A percentile compares a stretch with the other conserved stretches of the same genome.
Evolutionary conservation across 2,888 invertebrate species (phyloP).

Genomic region (Hypena proboscidalis): DNA sequence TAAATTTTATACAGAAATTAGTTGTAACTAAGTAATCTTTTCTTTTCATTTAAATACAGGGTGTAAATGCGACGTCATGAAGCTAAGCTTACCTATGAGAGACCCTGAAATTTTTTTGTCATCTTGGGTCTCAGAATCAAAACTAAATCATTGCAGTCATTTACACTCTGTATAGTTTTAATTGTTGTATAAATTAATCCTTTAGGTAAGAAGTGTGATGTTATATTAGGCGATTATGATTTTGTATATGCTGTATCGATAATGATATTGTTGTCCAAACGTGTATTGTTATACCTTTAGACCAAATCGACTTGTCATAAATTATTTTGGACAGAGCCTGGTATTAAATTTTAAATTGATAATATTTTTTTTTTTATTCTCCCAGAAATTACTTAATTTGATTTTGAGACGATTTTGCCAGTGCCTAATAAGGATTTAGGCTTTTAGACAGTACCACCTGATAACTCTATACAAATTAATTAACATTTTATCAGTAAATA

Average conservation of each 20-base stretch:
- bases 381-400: no score
- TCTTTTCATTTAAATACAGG: slow-evolving; percentile 36
- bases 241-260: slow-evolving; percentile 47
- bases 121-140: no score
- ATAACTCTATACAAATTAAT: no score
- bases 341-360: slow-evolving; percentile 64
- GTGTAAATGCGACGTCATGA: no score
- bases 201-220: slow-evolving; percentile 56
- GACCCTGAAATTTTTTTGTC: no score
- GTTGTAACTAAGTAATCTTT: slow-evolving; percentile 28
- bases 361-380: slow-evolving; percentile 35
- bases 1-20: slow-evolving; percentile 67
- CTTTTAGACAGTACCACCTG: no score
- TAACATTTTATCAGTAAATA: no score
- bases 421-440: no score
- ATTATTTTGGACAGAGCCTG: slow-evolving; percentile 63
- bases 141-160: no score
- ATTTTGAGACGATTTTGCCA: no score
- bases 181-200: slow-evolving; percentile 43
- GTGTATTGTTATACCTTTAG: slow-evolving; percentile 35
- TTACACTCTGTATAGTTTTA: no score
- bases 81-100: no score
- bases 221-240: slow-evolving; percentile 47
- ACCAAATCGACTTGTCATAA: slow-evolving; percentile 51
- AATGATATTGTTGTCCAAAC: slow-evolving; percentile 44